These are phyloP conservation scores for Halotydeus destructor DNA, from an alignment of 1,140 invertebrate genomes.

Conservation along the genomic window DNA sequence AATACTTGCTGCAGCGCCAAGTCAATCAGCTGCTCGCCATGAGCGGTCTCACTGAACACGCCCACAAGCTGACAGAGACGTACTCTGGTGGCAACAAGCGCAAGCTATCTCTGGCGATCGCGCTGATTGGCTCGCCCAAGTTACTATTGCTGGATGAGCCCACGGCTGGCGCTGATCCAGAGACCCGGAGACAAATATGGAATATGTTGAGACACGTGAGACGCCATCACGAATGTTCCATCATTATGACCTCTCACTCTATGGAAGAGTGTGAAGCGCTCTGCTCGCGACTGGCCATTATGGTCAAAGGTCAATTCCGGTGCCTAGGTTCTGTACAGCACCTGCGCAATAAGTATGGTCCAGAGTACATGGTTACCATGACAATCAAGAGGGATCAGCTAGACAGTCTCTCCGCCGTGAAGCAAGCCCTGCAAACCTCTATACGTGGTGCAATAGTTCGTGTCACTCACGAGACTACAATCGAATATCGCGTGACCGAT, in stretches of 20 bases:
- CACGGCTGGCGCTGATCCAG: slow-evolving; percentile 34
- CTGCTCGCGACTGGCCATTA: slow-evolving; percentile 60
- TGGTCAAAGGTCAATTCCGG: slow-evolving; percentile 58
- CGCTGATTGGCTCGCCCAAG: slow-evolving; percentile 20
- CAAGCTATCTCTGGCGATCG: slow-evolving; percentile 34
- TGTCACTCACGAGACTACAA: slow-evolving; percentile 8
- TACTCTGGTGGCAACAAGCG: slow-evolving; percentile 34
- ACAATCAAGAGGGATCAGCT: slow-evolving; percentile 12
- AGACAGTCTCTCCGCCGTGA: background rate
- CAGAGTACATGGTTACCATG: slow-evolving; percentile 40
- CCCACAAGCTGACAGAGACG: slow-evolving; percentile 15
- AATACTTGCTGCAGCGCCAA: too few relatives aligned
- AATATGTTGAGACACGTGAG: slow-evolving; percentile 16
- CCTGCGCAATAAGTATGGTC: slow-evolving; percentile 36
- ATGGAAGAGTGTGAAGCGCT: slow-evolving; percentile 71
- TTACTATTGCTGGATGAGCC: slow-evolving; percentile 6
- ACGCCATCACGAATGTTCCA: background rate
- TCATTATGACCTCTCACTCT: slow-evolving; percentile 30
- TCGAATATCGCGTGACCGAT: slow-evolving; percentile 44
- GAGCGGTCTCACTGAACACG: too few relatives aligned
- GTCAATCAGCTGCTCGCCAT: too few relatives aligned
- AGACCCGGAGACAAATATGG: slow-evolving; percentile 29
- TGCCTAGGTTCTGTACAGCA: slow-evolving; percentile 48
- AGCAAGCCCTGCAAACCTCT: background rate
- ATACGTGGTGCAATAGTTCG: slow-evolving; percentile 3